A percentile compares a stretch with the other conserved stretches of the same genome.
Evolutionary conservation across 2,797 vertebrate genomes (phyloP).

Genomic region (Gastrophryne carolinensis): DNA sequence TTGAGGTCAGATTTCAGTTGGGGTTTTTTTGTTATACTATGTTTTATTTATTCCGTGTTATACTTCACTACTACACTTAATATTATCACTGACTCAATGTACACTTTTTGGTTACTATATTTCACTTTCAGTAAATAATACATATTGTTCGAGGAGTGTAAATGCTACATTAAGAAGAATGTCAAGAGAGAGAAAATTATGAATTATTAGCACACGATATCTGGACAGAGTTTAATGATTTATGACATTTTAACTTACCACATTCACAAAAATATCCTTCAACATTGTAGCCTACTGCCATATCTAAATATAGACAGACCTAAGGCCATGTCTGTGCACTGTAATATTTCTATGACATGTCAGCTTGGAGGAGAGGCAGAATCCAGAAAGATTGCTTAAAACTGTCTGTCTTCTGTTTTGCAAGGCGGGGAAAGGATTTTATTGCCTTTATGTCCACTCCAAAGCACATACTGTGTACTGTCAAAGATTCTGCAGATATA

Average conservation of each 20-base stretch:
- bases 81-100: too few species aligned
- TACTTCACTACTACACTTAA: too few species aligned
- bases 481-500: background rate
- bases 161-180: background rate
- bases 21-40: too few species aligned
- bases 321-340: slow-evolving; percentile 40
- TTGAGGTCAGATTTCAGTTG: too few species aligned
- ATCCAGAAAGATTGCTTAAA: slow-evolving; percentile 24
- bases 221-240: background rate
- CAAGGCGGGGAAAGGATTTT: slow-evolving; percentile 1
- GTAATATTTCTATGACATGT: slow-evolving; percentile 26
- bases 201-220: background rate
- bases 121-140: too few species aligned
- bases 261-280: slow-evolving; percentile 29
- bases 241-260: background rate
- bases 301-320: slow-evolving; percentile 30
- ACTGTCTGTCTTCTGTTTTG: slow-evolving; percentile 39
- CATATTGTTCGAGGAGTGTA: too few species aligned
- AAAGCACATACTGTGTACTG: slow-evolving; percentile 3
- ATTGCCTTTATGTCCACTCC: slow-evolving; percentile 14
- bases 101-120: too few species aligned
- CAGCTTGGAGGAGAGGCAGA: slow-evolving; percentile 12
- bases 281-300: background rate
- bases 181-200: background rate
- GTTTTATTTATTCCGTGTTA: too few species aligned